Evolutionary conservation across 2,797 vertebrate species (phyloP).

Genomic region (Neosalanx taihuensis): DNA sequence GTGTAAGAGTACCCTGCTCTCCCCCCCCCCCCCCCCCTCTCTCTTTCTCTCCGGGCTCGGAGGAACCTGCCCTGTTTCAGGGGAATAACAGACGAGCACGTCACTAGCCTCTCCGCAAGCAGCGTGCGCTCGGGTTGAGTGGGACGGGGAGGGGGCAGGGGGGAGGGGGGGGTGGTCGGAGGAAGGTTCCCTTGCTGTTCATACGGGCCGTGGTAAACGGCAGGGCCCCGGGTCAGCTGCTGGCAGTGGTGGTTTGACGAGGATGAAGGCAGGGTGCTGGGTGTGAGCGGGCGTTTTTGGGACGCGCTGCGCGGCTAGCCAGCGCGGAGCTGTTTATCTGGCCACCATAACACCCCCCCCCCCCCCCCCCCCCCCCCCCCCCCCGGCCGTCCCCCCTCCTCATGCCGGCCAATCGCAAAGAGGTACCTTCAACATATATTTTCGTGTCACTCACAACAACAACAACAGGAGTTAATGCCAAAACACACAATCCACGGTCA

Average conservation of each 20-base stretch:
- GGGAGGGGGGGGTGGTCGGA: too few species aligned
- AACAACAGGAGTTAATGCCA: neutral
- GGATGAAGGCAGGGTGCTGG: neutral
- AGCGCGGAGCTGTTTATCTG: neutral
- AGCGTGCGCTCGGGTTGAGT: too few species aligned
- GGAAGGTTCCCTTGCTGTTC: too few species aligned
- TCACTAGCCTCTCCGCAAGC: neutral
- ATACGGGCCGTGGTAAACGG: too few species aligned
- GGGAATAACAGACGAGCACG: neutral
- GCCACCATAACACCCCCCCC: neutral
- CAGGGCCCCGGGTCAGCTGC: too few species aligned
- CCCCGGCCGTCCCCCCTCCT: neutral
- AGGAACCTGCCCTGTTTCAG: neutral
- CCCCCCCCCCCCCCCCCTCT: too few species aligned
- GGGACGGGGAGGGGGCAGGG: too few species aligned
- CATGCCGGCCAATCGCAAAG: neutral
- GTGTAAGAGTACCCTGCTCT: conserved; percentile 54
- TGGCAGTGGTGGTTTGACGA: too few species aligned
- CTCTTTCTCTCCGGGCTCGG: too few species aligned
- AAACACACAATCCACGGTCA: too few species aligned
- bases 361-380: too few species aligned
- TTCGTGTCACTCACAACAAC: neutral
- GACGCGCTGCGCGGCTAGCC: neutral
- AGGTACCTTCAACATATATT: neutral
- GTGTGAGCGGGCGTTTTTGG: neutral